These are phyloP conservation scores for Eulemur rufifrons DNA, from an alignment of 2,113 vertebrate species.

Conservation along the genomic window DNA sequence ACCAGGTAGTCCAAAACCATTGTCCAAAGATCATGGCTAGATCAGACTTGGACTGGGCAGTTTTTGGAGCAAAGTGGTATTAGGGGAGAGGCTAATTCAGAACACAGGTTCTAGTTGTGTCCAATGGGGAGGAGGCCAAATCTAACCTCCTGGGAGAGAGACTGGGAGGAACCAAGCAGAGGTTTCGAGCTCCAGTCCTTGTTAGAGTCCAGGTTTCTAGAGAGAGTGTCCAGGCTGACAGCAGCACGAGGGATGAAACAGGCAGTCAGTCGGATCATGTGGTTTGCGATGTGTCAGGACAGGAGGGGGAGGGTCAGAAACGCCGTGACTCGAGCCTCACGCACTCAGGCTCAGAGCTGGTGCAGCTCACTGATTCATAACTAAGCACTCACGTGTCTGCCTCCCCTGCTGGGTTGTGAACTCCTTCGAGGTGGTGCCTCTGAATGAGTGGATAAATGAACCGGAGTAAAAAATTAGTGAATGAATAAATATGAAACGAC, in stretches of 20 bases:
- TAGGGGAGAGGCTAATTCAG: neutral
- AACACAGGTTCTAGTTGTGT: neutral
- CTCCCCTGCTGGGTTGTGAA: neutral
- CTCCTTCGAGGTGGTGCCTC: neutral
- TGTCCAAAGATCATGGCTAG: neutral
- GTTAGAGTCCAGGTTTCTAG: neutral
- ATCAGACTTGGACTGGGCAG: neutral
- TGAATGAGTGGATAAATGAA: neutral
- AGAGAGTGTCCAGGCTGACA: neutral
- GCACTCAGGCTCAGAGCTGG: neutral
- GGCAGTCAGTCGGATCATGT: rapidly evolving
- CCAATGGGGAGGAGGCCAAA: neutral
- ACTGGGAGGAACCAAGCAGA: neutral
- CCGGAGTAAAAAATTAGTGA: neutral
- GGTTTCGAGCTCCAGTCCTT: neutral
- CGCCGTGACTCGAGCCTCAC: neutral
- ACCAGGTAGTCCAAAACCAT: neutral
- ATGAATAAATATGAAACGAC: neutral
- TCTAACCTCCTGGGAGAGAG: neutral
- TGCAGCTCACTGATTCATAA: neutral
- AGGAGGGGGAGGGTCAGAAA: neutral
- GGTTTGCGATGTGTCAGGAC: neutral
- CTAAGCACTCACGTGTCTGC: neutral
- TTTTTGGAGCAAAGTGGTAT: neutral
- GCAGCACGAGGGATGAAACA: neutral